Evolutionary conservation across 2,113 vertebrate species (phyloP).

Genomic region (Corvus hawaiiensis): DNA sequence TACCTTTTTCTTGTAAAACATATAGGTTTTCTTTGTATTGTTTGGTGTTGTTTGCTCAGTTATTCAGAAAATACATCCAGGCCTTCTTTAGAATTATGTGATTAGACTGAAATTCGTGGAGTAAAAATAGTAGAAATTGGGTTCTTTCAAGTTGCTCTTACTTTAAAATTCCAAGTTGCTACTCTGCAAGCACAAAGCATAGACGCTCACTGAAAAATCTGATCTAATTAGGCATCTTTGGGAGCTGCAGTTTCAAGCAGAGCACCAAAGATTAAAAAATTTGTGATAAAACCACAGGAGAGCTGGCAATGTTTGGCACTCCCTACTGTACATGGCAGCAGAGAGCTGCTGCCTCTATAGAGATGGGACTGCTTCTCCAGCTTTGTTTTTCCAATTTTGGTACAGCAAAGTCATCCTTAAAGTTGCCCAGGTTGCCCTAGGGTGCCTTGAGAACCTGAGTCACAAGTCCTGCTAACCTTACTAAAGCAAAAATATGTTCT

Average conservation of each 20-base stretch:
- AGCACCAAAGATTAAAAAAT: not conserved
- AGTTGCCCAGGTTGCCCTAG: not conserved
- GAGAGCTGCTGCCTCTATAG: not conserved
- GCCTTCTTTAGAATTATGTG: not conserved
- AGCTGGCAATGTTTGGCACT: not conserved
- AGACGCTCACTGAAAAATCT: not conserved
- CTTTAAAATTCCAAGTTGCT: not conserved
- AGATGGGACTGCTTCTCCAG: not conserved
- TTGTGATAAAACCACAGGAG: not conserved
- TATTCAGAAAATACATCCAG: not conserved
- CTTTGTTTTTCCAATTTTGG: not conserved
- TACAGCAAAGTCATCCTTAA: not conserved
- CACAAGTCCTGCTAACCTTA: not conserved
- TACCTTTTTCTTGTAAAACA: not conserved
- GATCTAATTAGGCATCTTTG: not conserved
- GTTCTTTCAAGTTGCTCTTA: not conserved
- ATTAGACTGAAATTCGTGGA: not conserved
- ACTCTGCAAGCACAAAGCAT: not conserved
- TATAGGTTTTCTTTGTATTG: fast-evolving
- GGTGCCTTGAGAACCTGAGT: not conserved
- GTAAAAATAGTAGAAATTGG: not conserved
- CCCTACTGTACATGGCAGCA: fast-evolving
- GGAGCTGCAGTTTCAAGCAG: not conserved
- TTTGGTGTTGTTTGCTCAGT: not conserved
- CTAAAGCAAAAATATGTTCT: not conserved